phyloP scores from a whole-genome alignment of 2,113 vertebrate genomes.

The rat (Rattus norvegicus) region GRCr8 NC_086024.1:123722501-123723000 shows the following conservation, averaged over 20 bases:
- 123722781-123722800: neutral
- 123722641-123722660: neutral
- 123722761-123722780: neutral
- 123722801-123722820: neutral
- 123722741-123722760: neutral
- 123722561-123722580: neutral
- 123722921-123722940: neutral
- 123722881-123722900: neutral
- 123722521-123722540: neutral
- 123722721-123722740: neutral
- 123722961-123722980: neutral
- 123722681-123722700: rapidly evolving
- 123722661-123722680: neutral
- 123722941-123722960: neutral
- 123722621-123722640: neutral
- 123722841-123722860: constrained; percentile 3
- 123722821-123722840: neutral
- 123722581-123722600: neutral
- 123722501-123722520: neutral
- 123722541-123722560: neutral
- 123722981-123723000: constrained; percentile 9
- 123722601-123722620: neutral
- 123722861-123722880: neutral
- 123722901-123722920: neutral
- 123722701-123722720: neutral